Percentiles rank a stretch among this genome's conserved stretches.
phyloP scores from a whole-genome alignment of 2,797 vertebrate genomes.

The Steatocranus sp. region DNA sequence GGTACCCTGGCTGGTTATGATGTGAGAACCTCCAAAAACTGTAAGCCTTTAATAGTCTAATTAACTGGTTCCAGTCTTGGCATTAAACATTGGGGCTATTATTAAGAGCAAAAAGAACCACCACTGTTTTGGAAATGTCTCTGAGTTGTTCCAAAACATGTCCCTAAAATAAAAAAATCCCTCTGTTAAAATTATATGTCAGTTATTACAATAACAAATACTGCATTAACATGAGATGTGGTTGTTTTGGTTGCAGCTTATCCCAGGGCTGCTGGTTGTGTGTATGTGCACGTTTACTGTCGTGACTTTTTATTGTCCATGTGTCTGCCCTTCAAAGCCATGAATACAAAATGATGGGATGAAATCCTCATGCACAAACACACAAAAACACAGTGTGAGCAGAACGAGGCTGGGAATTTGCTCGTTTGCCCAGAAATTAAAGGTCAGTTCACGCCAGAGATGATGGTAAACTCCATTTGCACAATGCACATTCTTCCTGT shows the following conservation, averaged over 20 bases:
- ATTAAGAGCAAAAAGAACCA: background rate
- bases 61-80: background rate
- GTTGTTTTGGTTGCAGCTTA: background rate
- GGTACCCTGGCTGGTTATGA: background rate
- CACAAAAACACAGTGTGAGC: background rate
- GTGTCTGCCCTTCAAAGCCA: background rate
- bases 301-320: background rate
- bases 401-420: background rate
- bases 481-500: background rate
- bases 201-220: background rate
- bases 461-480: background rate
- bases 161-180: background rate
- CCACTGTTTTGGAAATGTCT: background rate
- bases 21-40: background rate
- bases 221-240: background rate
- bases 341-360: background rate
- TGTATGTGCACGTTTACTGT: background rate
- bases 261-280: background rate
- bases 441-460: background rate
- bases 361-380: background rate
- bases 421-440: rapidly evolving
- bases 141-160: background rate
- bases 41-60: background rate
- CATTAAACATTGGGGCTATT: background rate
- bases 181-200: background rate